phyloP scores from a whole-genome alignment of 2,113 vertebrate species.

The Nanorana parkeri region DNA sequence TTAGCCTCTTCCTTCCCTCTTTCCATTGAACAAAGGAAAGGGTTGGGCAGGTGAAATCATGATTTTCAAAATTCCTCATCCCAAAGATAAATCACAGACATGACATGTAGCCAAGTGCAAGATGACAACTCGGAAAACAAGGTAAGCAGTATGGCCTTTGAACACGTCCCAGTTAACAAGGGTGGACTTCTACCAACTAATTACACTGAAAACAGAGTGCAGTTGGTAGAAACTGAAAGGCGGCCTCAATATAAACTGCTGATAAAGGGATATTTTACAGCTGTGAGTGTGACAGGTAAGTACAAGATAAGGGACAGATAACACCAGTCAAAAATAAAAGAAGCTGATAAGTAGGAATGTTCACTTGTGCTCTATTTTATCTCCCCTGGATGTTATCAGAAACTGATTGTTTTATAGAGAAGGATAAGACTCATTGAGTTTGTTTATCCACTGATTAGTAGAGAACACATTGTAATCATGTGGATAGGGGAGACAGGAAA shows the following conservation, averaged over 20 bases:
- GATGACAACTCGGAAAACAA: slow-evolving; percentile 11
- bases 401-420: slow-evolving; percentile 25
- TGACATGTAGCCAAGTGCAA: slow-evolving; percentile 14
- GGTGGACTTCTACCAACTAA: slow-evolving; percentile 37
- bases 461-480: background rate
- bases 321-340: slow-evolving; percentile 1
- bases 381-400: background rate
- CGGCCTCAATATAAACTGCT: slow-evolving; percentile 23
- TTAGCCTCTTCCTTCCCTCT: too few species aligned
- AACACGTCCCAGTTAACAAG: background rate
- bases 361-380: slow-evolving; percentile 6
- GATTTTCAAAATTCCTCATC: background rate
- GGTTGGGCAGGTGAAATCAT: too few species aligned
- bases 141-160: slow-evolving; percentile 31
- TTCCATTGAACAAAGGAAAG: too few species aligned
- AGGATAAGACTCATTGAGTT: background rate
- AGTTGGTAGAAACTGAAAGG: slow-evolving; percentile 41
- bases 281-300: slow-evolving; percentile 31
- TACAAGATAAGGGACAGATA: slow-evolving; percentile 14
- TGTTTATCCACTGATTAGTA: background rate
- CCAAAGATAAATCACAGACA: slow-evolving; percentile 33
- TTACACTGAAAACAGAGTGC: slow-evolving; percentile 34
- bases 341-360: background rate
- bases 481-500: too few species aligned
- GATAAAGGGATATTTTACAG: slow-evolving; percentile 28